Evolutionary conservation across 2,888 invertebrate species (phyloP).

Genomic region (Apamea epomidion): DNA sequence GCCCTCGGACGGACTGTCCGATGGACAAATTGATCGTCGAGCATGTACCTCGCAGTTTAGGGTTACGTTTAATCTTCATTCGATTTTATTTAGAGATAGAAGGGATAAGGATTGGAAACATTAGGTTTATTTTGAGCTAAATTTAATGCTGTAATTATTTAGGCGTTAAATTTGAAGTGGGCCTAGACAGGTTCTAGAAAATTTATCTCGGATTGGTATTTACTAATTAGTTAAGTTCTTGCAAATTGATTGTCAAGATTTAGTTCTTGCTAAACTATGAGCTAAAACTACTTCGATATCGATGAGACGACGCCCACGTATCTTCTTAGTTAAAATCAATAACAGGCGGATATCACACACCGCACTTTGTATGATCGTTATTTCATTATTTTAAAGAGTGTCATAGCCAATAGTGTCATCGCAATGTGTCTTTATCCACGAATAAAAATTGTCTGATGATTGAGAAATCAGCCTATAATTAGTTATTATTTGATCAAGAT

Average conservation of each 20-base stretch:
- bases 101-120: constrained; percentile 23
- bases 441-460: too few species aligned
- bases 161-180: not conserved
- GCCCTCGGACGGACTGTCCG: constrained; percentile 43
- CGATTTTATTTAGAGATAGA: constrained; percentile 35
- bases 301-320: not conserved
- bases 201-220: not conserved
- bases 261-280: constrained; percentile 9
- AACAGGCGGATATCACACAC: not conserved
- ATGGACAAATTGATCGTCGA: constrained; percentile 47
- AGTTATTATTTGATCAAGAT: not conserved
- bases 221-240: not conserved
- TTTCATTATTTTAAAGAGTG: not conserved
- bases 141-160: constrained; percentile 36
- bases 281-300: not conserved
- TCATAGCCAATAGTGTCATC: not conserved
- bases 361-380: not conserved
- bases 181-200: not conserved
- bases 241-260: not conserved
- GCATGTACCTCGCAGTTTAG: constrained; percentile 34
- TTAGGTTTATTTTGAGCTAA: constrained; percentile 33
- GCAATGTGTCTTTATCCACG: not conserved
- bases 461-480: not conserved
- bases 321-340: not conserved
- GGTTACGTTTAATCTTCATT: constrained; percentile 44